Conservation (phyloP, 2,888 invertebrate genomes). For the Drosophila testacea region DNA sequence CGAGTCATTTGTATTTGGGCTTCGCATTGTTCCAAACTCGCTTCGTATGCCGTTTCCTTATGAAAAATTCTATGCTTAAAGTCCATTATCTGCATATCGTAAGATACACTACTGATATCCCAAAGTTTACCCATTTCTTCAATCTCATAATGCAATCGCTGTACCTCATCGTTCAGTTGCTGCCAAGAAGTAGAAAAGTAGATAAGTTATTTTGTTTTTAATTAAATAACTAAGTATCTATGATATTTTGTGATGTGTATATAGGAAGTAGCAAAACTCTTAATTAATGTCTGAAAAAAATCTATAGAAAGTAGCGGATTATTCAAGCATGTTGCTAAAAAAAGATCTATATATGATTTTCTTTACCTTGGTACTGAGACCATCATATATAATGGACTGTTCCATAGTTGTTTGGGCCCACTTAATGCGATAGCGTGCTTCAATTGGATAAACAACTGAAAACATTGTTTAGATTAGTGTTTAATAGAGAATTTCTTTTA, state of each 20-base stretch:
- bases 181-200: too few relatives aligned
- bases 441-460: conserved; percentile 49
- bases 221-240: too few relatives aligned
- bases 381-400: conserved; percentile 22
- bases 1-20: conserved; percentile 19
- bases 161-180: conserved; percentile 24
- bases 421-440: conserved; percentile 51
- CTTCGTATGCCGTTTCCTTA: conserved; percentile 31
- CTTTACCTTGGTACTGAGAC: conserved; percentile 19
- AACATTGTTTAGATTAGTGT: not conserved
- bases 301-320: too few relatives aligned
- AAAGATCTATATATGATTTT: too few relatives aligned
- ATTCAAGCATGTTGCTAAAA: too few relatives aligned
- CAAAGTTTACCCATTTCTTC: not conserved
- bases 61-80: conserved; percentile 26
- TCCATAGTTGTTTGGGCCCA: conserved; percentile 37
- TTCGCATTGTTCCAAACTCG: conserved; percentile 26
- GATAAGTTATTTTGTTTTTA: too few relatives aligned
- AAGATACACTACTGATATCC: conserved; percentile 13
- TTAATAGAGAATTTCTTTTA: not conserved
- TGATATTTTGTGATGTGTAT: too few relatives aligned
- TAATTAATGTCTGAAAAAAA: too few relatives aligned
- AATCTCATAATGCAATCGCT: not conserved
- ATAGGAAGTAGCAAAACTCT: too few relatives aligned
- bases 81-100: conserved; percentile 4